A percentile compares a stretch with the other conserved stretches of the same genome.
These are phyloP conservation scores for Drosophila formosana DNA, from an alignment of 2,888 invertebrate genomes.

Conservation along the genomic window DNA sequence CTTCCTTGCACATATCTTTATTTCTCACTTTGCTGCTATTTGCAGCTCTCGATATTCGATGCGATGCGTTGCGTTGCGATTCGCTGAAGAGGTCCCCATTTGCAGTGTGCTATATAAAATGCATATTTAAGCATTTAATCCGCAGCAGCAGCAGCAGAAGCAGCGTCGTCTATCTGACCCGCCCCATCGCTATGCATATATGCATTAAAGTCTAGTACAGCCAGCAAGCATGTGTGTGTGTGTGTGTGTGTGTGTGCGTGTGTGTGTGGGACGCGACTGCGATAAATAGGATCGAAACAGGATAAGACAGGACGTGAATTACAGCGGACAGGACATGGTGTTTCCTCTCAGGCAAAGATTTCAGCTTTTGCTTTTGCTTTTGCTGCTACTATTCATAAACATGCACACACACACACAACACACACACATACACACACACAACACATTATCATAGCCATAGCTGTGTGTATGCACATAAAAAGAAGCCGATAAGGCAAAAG, in stretches of 20 bases:
- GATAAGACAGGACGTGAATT: conserved; percentile 27
- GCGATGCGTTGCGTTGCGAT: no score
- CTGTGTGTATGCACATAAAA: conserved; percentile 30
- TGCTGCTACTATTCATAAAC: conserved; percentile 54
- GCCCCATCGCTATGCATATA: not conserved
- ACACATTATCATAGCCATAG: conserved; percentile 9
- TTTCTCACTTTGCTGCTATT: no score
- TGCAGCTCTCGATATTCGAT: no score
- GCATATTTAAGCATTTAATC: conserved; percentile 2
- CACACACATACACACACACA: conserved; percentile 7
- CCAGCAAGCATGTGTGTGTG: no score
- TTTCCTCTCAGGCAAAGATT: not conserved
- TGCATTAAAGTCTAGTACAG: conserved; percentile 4
- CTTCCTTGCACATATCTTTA: no score
- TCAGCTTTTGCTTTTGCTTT: no score
- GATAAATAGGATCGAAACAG: conserved; percentile 23
- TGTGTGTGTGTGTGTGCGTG: conserved; percentile 2
- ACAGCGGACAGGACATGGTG: conserved; percentile 17
- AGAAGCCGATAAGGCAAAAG: conserved; percentile 71
- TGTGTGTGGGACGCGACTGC: conserved; percentile 15
- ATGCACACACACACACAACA: conserved; percentile 52
- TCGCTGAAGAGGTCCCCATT: no score
- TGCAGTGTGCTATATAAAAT: not conserved
- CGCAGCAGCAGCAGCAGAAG: not conserved
- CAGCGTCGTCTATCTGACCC: not conserved